Base-by-base conservation (phyloP, 1,140 invertebrate species). In the Cyphomyrmex costatus region DNA sequence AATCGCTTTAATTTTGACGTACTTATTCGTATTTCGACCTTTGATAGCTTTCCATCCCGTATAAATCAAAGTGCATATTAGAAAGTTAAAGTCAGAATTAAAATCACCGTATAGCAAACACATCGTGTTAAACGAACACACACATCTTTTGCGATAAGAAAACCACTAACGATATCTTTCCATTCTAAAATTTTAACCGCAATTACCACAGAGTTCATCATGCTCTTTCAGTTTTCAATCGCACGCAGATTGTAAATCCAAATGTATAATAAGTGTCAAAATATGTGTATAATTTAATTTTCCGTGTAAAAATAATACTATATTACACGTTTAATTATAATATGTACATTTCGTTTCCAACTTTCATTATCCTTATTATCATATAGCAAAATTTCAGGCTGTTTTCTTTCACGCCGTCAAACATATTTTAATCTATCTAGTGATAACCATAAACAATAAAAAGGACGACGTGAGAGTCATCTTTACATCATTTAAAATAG, bases 41-140 rank as follows among this genome's bases (percentile, higher is more conserved):
- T 71, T 36, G 51, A 51, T 33, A 61, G 12, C 56, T 30, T 74
- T 74, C 56, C 49, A 56, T 21, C 14, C 8, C 7, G 24, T 12
- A 16, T 53, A 51, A 68, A n/a, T n/a, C 16, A 24, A 70, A 56
- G 16, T 80, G 42, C 30, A 56, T n/a, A 51, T 80, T 80, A 61
- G n/a, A 58, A 42, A 60, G 53, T 74, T 74, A 58, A 74, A 74
- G 14, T 76, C 71, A 8, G n/a, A 76, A 60, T 76, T 27, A n/a
- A 77, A 36, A 30, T 73, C 42, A 42, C 24, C 19, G 27, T 30
- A 74, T 16, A 14, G 30, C 30, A 58, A 73, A 46, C 10, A 56
- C n/a, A 36, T 21, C 5, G 30, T 16, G 10, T 74, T 74, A 21
- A 74, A n/a, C 7, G 24, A 74, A 4, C 27, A 58, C 19, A 56